Percentiles rank a stretch among this genome's conserved stretches.
Conservation (phyloP, 1,140 invertebrate genomes). For the Proctacanthus coquilletti region DNA sequence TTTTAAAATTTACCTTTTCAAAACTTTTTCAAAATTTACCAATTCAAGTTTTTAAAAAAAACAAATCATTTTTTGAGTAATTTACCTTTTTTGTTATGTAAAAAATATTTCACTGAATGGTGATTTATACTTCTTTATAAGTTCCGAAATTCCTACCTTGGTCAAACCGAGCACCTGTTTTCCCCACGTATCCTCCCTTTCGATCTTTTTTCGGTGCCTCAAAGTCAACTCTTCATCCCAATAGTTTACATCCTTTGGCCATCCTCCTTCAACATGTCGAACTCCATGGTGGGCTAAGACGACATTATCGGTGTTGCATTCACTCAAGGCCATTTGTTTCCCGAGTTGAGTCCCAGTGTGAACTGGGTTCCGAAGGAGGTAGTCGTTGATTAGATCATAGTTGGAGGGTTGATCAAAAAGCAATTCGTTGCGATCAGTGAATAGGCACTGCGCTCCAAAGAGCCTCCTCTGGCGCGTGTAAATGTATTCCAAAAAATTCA, state of each 20-base stretch:
- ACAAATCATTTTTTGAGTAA: too few relatives aligned
- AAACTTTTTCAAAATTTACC: conserved; percentile 1
- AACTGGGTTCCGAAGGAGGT: conserved; percentile 52
- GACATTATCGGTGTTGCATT: conserved; percentile 39
- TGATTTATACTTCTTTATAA: not conserved
- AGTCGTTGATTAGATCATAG: conserved; percentile 43
- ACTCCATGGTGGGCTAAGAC: conserved; percentile 43
- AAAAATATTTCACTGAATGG: not conserved
- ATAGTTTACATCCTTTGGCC: conserved; percentile 84
- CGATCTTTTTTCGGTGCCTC: conserved; percentile 79
- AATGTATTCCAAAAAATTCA: conserved; percentile 29
- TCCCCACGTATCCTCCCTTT: conserved; percentile 74
- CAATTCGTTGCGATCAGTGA: conserved; percentile 57
- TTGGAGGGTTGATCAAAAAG: conserved; percentile 31
- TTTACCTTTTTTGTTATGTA: not conserved
- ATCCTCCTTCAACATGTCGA: conserved; percentile 84
- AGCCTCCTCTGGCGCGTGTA: conserved; percentile 49
- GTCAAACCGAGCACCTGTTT: conserved; percentile 14
- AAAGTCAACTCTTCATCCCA: conserved; percentile 68
- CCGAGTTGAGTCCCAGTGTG: conserved; percentile 42
- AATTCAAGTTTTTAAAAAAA: too few relatives aligned
- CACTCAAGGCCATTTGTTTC: conserved; percentile 40
- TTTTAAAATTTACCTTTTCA: not conserved
- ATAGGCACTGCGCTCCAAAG: conserved; percentile 53
- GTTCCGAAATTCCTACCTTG: not conserved